Base-by-base conservation (phyloP, 2,113 vertebrate genomes). In the Onychorhynchus coronatus region DNA sequence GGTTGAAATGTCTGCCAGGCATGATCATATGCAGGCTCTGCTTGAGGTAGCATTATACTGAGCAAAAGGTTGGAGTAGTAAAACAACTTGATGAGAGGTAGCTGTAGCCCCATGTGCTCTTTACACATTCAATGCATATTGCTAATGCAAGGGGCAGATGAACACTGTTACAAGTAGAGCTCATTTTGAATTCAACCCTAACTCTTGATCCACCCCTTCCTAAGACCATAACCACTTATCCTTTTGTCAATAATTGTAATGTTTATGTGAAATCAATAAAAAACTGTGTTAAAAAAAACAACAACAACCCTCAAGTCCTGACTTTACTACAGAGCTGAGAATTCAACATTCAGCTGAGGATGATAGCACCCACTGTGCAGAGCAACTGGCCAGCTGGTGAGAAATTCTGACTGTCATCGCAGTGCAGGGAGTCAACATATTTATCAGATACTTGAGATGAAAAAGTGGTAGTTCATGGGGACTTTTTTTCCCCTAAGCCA, bases 371-470 rank as follows among this genome's bases (percentile, higher is more conserved):
- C 89, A 93, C 73, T 85, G 93, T 83, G 95, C 78, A 62, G 78
- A 93, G 92, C 95, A 94, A 97, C 96, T 98, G 97, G 93, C 97
- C 97, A 98, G 97, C 97, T 98, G 97, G 95, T 98, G 94, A 95
- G 96, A 98, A 94, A 97, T 97, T 95, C 88, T 31, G 70, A 42
- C 93, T 94, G 95, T 97, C 91, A 93, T 93, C 75, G 1, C 88
- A 89, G 59, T 12, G 10, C 55, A 91, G 88, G 91, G 95, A 97
- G 95, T 88, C 97, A 98, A 97, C 96, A 96, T 97, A 97, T 98
- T 98, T 97, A 97, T 98, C 97, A 97, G 97, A 98, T 96, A 97
- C 96, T 97, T 97, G 93, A 98, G 96, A 97, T 97, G 97, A 97
- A 98, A 97, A 98, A 97, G 61, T 92, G 77, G 86, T 96, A 95